Conservation (phyloP, 2,113 vertebrate genomes). For the Coregonus clupeaformis region DNA sequence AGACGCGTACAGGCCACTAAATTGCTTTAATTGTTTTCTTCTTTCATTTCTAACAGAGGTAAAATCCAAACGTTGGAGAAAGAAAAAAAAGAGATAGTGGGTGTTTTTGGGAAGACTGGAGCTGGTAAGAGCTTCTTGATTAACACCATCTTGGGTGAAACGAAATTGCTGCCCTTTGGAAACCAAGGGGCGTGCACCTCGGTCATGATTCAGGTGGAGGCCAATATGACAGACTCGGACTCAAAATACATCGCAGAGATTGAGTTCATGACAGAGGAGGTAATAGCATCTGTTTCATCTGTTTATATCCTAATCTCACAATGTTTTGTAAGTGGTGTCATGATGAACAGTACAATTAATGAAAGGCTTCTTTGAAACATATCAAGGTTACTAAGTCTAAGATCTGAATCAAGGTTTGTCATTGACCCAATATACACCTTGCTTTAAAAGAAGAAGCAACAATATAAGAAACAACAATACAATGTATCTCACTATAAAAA, state of each 20-base stretch:
- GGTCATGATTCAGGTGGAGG: conserved; percentile 59
- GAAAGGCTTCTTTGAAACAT: too few species aligned
- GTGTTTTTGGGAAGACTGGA: conserved; percentile 63
- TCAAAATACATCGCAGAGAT: conserved; percentile 53
- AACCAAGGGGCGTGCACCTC: conserved; percentile 55
- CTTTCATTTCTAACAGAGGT: conserved; percentile 17
- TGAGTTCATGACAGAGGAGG: conserved; percentile 57
- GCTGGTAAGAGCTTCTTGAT: conserved; percentile 64
- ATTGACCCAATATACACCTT: too few species aligned
- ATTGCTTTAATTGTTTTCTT: not conserved
- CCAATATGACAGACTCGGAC: not conserved
- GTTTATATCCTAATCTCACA: too few species aligned
- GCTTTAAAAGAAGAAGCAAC: too few species aligned
- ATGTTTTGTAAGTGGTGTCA: too few species aligned
- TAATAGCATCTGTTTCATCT: conserved; percentile 17
- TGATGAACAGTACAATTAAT: too few species aligned
- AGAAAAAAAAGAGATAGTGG: conserved; percentile 45
- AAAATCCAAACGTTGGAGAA: conserved; percentile 27
- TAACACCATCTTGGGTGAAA: conserved; percentile 55
- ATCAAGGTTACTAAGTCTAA: too few species aligned
- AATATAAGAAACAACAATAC: too few species aligned
- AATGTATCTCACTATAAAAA: too few species aligned
- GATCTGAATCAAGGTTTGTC: too few species aligned
- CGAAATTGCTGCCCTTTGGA: conserved; percentile 51
- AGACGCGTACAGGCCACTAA: too few species aligned